Evolutionary conservation across 2,888 invertebrate species (phyloP).

Genomic region (Anodontia alba): DNA sequence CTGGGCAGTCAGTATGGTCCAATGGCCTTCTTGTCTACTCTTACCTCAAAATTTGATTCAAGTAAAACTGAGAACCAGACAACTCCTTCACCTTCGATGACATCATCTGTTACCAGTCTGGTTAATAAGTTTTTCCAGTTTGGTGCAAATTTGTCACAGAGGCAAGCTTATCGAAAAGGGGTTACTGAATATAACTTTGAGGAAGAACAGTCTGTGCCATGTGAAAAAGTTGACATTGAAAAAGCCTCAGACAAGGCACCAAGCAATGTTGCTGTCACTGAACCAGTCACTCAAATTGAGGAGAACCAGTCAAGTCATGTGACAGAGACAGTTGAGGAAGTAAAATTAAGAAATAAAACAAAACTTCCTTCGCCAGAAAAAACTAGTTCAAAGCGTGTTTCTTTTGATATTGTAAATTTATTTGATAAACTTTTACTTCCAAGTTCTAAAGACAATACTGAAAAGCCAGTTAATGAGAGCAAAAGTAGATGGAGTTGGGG

Average conservation of each 20-base stretch:
- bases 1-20: slow-evolving; percentile 42
- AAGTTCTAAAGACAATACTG: slow-evolving; percentile 43
- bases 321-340: slow-evolving; percentile 24
- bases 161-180: slow-evolving; percentile 59
- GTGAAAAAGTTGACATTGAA: neutral
- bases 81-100: slow-evolving; percentile 46
- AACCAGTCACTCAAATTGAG: neutral
- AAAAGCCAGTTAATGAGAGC: slow-evolving; percentile 46
- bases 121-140: slow-evolving; percentile 44
- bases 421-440: slow-evolving; percentile 80
- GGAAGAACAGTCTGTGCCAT: slow-evolving; percentile 31
- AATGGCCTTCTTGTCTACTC: slow-evolving; percentile 44
- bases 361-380: slow-evolving; percentile 36
- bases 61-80: slow-evolving; percentile 35
- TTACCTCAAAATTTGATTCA: slow-evolving; percentile 44
- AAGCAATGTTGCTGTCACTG: neutral
- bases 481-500: slow-evolving; percentile 62
- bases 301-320: slow-evolving; percentile 1
- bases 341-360: slow-evolving; percentile 30
- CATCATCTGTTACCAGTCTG: slow-evolving; percentile 51
- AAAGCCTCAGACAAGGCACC: neutral
- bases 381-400: slow-evolving; percentile 59
- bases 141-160: slow-evolving; percentile 34
- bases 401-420: slow-evolving; percentile 76
- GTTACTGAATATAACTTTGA: slow-evolving; percentile 67